These are phyloP conservation scores for Rhorus exstirpatorius DNA, from an alignment of 2,888 invertebrate species.

Conservation along the genomic window DNA sequence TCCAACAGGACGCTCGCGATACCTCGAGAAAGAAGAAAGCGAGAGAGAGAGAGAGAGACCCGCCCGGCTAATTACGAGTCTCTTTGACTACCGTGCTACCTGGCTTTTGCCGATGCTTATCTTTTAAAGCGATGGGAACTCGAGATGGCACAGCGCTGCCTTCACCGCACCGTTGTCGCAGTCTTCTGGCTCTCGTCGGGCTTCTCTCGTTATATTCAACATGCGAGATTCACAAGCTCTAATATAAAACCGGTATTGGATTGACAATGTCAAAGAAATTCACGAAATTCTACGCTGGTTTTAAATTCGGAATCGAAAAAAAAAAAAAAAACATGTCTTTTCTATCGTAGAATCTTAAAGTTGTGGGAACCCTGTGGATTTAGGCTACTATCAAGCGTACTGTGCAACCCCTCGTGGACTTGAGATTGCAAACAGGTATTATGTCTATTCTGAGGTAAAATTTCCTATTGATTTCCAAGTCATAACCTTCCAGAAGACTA, in stretches of 20 bases:
- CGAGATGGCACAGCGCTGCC: constrained; percentile 79
- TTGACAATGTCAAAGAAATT: constrained; percentile 35
- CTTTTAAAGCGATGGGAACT: constrained; percentile 79
- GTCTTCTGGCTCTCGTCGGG: constrained; percentile 36
- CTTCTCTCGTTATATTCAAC: constrained; percentile 67
- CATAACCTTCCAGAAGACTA: too few species aligned
- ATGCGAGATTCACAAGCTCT: constrained; percentile 50
- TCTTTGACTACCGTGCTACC: constrained; percentile 81
- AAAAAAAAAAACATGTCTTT: background rate
- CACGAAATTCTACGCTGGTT: background rate
- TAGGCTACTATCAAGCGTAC: too few species aligned
- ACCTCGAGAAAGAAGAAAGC: constrained; percentile 66
- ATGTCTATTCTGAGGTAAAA: too few species aligned
- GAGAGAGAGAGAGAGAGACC: constrained; percentile 64
- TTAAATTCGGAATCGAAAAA: background rate
- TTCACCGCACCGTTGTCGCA: constrained; percentile 68
- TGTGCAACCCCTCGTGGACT: too few species aligned
- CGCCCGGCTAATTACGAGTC: constrained; percentile 82
- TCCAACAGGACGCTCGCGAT: constrained; percentile 61
- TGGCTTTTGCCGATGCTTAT: constrained; percentile 81
- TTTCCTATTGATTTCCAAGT: too few species aligned
- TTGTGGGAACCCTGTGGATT: too few species aligned
- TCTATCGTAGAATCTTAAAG: background rate
- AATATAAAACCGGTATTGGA: constrained; percentile 49
- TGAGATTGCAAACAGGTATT: too few species aligned